A percentile compares a stretch with the other conserved stretches of the same genome.
phyloP scores from a whole-genome alignment of 2,113 vertebrate species.

The Antennarius striatus region DNA sequence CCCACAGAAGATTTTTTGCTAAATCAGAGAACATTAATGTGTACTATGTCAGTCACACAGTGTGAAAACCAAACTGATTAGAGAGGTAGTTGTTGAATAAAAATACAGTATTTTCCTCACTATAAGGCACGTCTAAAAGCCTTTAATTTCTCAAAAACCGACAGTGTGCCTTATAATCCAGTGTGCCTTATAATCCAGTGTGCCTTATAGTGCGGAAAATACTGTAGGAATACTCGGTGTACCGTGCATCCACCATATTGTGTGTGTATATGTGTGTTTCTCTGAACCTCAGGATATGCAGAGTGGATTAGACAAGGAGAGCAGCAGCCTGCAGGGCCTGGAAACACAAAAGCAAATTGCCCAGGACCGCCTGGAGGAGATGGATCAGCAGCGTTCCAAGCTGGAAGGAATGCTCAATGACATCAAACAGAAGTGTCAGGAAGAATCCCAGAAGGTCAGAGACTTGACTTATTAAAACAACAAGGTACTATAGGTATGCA shows the following conservation, averaged over 20 bases:
- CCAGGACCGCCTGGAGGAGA: conserved; percentile 90
- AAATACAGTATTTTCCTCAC: not conserved
- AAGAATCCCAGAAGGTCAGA: conserved; percentile 90
- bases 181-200: no score
- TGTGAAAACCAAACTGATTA: no score
- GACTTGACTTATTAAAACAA: not conserved
- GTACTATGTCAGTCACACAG: no score
- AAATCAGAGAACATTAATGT: no score
- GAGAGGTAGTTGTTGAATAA: not conserved
- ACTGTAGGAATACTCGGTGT: no score
- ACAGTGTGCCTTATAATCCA: no score
- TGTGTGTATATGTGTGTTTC: not conserved
- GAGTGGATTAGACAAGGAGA: conserved; percentile 88
- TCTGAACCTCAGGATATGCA: conserved; percentile 84
- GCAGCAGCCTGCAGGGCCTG: conserved; percentile 85
- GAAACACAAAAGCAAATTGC: conserved; percentile 92
- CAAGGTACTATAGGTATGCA: not conserved
- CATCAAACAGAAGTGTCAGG: conserved; percentile 89
- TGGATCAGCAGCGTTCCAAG: conserved; percentile 96
- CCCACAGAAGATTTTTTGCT: no score
- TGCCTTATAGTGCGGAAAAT: no score
- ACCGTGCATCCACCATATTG: not conserved
- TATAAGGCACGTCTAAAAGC: no score
- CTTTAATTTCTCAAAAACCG: no score
- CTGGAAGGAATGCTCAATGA: conserved; percentile 92